Percentiles rank a stretch among this genome's conserved stretches.
Evolutionary conservation across 2,888 invertebrate genomes (phyloP).

Genomic region (Laothoe populi): DNA sequence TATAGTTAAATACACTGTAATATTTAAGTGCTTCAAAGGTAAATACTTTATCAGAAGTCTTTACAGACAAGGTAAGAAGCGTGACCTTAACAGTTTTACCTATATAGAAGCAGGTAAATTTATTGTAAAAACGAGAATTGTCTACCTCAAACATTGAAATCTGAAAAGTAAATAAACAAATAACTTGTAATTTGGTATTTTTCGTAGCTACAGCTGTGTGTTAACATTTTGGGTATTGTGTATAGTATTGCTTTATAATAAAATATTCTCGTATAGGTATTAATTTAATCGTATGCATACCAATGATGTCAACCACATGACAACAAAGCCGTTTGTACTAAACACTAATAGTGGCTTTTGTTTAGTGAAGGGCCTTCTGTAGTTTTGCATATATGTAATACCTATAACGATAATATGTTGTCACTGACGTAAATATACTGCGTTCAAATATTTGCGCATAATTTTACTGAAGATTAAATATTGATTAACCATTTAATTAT

Average conservation of each 20-base stretch:
- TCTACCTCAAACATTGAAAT: not conserved
- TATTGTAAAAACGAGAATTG: not conserved
- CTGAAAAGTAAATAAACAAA: not conserved
- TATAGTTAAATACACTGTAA: not conserved
- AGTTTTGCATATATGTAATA: not conserved
- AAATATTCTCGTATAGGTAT: not conserved
- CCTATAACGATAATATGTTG: not conserved
- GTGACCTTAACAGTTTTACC: slow-evolving; percentile 24
- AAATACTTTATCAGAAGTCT: slow-evolving; percentile 25
- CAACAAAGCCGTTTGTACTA: not conserved
- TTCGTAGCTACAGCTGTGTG: not conserved
- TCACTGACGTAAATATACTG: not conserved
- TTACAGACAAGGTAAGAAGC: slow-evolving; percentile 18
- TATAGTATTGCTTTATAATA: not conserved
- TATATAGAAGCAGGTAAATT: not conserved
- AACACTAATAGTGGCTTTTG: not conserved
- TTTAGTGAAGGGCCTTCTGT: not conserved
- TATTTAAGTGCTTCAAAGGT: slow-evolving; percentile 8
- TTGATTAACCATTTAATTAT: not conserved
- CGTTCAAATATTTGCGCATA: not conserved
- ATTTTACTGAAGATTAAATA: not conserved
- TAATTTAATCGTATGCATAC: too few species aligned
- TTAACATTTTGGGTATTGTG: not conserved
- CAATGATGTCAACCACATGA: not conserved
- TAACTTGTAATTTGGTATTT: not conserved